phyloP scores from a whole-genome alignment of 2,113 vertebrate genomes.

The Heloderma charlesbogerti region DNA sequence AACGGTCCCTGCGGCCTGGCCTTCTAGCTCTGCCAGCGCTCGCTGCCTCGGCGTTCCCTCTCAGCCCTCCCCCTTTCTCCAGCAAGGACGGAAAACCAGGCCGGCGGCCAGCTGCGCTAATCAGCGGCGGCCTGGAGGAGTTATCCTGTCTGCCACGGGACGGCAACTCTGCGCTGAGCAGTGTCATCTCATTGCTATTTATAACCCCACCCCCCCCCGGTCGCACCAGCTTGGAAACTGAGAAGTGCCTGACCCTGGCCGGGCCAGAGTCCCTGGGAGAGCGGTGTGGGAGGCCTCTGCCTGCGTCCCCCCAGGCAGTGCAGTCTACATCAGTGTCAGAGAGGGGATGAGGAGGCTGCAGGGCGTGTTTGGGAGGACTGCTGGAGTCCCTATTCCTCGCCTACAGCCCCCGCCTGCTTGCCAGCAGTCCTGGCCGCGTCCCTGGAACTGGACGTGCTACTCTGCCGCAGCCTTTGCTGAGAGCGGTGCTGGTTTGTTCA shows the following conservation, averaged over 20 bases:
- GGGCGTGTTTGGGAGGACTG: too few species aligned
- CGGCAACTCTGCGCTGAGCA: not conserved
- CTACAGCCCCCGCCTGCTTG: too few species aligned
- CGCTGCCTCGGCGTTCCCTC: not conserved
- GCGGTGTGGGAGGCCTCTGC: not conserved
- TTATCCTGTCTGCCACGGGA: constrained; percentile 16
- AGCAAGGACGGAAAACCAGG: constrained; percentile 7
- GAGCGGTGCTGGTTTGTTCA: too few species aligned
- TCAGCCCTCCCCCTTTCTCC: not conserved
- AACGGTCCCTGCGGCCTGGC: too few species aligned
- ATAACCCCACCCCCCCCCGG: not conserved
- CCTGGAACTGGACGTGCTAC: too few species aligned
- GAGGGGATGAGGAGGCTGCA: too few species aligned
- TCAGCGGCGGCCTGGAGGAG: constrained; percentile 6
- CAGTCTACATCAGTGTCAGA: not conserved
- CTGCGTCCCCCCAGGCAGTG: not conserved
- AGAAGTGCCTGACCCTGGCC: not conserved
- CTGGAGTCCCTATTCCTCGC: too few species aligned
- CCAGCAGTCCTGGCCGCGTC: too few species aligned
- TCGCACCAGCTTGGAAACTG: constrained; percentile 14
- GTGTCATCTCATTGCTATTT: constrained; percentile 17
- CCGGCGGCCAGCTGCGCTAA: not conserved
- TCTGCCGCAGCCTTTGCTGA: too few species aligned
- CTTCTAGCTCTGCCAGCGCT: too few species aligned
- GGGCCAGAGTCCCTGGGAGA: not conserved